Percentiles rank a stretch among this genome's conserved stretches.
phyloP scores from a whole-genome alignment of 1,140 invertebrate genomes.

The Solen grandis region DNA sequence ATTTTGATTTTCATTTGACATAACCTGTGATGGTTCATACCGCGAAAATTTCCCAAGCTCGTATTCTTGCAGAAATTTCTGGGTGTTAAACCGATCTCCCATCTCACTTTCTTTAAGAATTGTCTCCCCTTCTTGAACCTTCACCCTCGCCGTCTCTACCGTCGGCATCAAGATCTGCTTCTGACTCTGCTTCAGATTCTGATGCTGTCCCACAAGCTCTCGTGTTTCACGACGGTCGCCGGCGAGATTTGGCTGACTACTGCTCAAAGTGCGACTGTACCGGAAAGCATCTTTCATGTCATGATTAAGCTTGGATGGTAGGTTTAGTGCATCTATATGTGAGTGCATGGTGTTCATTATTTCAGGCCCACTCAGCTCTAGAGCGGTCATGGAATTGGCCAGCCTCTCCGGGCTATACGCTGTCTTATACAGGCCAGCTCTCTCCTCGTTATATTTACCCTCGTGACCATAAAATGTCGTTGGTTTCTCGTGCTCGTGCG shows the following conservation, averaged over 20 bases:
- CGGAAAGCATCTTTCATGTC: constrained; percentile 68
- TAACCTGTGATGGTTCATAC: constrained; percentile 72
- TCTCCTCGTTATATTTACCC: constrained; percentile 76
- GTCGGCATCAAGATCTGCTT: constrained; percentile 64
- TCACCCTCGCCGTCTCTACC: constrained; percentile 59
- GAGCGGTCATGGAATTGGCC: constrained; percentile 69
- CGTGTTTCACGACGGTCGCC: constrained; percentile 62
- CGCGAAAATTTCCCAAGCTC: constrained; percentile 65
- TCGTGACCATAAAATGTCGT: constrained; percentile 77
- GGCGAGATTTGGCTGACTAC: constrained; percentile 58
- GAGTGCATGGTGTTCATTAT: constrained; percentile 74
- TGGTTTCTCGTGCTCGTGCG: constrained; percentile 68
- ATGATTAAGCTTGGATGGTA: constrained; percentile 67
- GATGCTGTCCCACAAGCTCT: constrained; percentile 63
- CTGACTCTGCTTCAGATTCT: constrained; percentile 62
- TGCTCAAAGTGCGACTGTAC: constrained; percentile 58
- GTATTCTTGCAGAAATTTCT: constrained; percentile 79
- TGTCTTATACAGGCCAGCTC: constrained; percentile 78
- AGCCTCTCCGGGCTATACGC: constrained; percentile 75
- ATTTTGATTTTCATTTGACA: constrained; percentile 76
- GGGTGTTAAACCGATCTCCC: constrained; percentile 77
- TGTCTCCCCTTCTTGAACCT: constrained; percentile 73
- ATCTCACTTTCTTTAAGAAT: constrained; percentile 73
- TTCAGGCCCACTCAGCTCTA: constrained; percentile 62
- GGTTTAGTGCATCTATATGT: constrained; percentile 69